Base-by-base conservation (phyloP, 2,888 invertebrate species). In the Anodontia alba region DNA sequence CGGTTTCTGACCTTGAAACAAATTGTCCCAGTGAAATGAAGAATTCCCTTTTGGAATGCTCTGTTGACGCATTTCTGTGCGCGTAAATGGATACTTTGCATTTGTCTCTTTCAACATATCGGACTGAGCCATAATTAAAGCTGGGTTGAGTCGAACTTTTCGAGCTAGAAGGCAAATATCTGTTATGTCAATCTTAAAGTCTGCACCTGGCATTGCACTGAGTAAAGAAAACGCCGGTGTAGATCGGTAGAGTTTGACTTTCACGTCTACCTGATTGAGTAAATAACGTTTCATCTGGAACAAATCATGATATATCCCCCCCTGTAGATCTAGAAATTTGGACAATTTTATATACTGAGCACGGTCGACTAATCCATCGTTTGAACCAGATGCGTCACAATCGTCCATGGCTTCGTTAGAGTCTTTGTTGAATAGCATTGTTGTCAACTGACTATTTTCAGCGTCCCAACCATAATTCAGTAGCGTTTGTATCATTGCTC, bases 1-100 rank as follows among this genome's bases (percentile, higher is more conserved):
- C 3, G 83, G 80, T 77, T 66, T 68, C 17, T 36, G 43, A 2
- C 72, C 69, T 73, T 77, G 80, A 71, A 57, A 38, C 12, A 38
- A 38, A 38, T 38, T 38, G 38, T 38, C 38, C 38, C 38, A 38
- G 38, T 38, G 38, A 49, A 69, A 68, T 5, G 73, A 67, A 43
- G 54, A 54, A n/a, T n/a, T 29, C 15, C 76, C 76, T 26, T n/a
- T 29, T 23, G 76, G 23, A 26, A 71, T 72, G 31, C 54, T 54
- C 23, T 77, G 71, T 33, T 42, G 12, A 8, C 38, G 38, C 5
- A 5, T 8, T 12, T 38, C 38, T 5, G 38, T 38, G 12, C 38
- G 38, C 12, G 38, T 38, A 12, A 38, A 38, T 38, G 38, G 38
- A 38, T 38, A 38, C 12, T 38, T 38, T 8, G 38, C 38, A 38